Evolutionary conservation across 2,888 invertebrate species (phyloP), one percentile per base, ranked within the genome.

Genomic region (Leptinotarsa rubiginosa): DNA sequence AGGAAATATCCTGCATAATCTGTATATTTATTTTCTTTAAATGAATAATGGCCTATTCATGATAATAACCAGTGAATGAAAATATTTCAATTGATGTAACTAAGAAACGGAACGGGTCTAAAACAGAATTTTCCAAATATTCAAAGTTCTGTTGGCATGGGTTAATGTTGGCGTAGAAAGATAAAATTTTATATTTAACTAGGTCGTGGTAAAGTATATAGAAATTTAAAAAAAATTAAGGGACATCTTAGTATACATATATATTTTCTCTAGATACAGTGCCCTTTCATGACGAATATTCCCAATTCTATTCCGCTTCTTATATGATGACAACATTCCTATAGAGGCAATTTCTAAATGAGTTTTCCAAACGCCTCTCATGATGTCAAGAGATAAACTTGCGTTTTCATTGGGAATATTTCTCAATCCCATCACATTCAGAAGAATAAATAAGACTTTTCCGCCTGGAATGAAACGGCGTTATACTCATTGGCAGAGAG

Each of bases 401-500:
- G 66, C 62, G 62, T 76, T 71, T 71, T 72, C 68, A 71, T 71
- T 56, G 65, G 68, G 64, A 71, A 67, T 25, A 67, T 25, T 62
- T 68, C 71, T 70, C 66, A 49, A 73, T 73, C 68, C 68, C 72
- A 70, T 72, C 22, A 75, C 69, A 65, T 72, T 72, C 64, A 69
- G 1, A 47, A 59, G 59, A 31, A 76, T 74, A 77, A 70, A 72
- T 72, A 73, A 73, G 74, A 78, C 67, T 75, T 73, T 69, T 65
- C 56, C 52, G 69, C 70, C 69, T 69, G 65, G 72, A 82, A 81
- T 79, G 78, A 80, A 84, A 84, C 80, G 84, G 83, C 81, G 82
- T 79, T 82, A 83, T 82, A 85, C 83, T 84, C 84, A 84, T 84
- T 82, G 83, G 80, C 79, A 77, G 81, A 83, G 83, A 83, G 62